Evolutionary conservation across 2,888 invertebrate species (phyloP).

Genomic region (Physocephala rufipes): DNA sequence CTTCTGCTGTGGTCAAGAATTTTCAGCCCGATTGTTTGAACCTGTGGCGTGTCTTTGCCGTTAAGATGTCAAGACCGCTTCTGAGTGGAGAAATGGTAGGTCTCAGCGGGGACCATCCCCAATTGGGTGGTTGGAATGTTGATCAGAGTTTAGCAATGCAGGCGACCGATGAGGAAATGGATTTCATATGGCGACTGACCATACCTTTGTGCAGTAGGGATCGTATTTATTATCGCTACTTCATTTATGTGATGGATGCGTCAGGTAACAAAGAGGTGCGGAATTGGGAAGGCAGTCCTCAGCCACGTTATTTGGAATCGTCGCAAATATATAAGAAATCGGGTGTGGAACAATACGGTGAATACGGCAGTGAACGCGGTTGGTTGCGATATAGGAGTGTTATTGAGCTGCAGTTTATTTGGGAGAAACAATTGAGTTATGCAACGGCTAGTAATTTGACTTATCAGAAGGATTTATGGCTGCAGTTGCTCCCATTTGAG

Average conservation of each 20-base stretch:
- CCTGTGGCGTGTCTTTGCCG: conserved; percentile 55
- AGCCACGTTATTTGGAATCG: conserved; percentile 56
- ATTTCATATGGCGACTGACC: conserved; percentile 70
- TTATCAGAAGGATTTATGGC: not conserved
- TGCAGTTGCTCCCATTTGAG: not conserved
- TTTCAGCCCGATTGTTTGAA: conserved; percentile 48
- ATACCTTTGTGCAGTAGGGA: conserved; percentile 71
- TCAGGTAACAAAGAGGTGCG: conserved; percentile 53
- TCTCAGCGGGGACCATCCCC: conserved; percentile 74
- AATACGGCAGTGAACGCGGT: conserved; percentile 72
- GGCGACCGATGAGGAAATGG: conserved; percentile 49
- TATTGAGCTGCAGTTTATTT: conserved; percentile 80
- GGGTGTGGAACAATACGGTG: conserved; percentile 52
- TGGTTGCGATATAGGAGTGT: conserved; percentile 80
- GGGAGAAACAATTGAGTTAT: conserved; percentile 78
- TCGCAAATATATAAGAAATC: conserved; percentile 52
- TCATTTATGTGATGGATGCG: conserved; percentile 52
- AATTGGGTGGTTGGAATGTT: conserved; percentile 78
- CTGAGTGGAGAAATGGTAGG: conserved; percentile 73
- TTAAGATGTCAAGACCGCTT: conserved; percentile 66
- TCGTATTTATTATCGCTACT: conserved; percentile 64
- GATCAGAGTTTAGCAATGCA: conserved; percentile 68
- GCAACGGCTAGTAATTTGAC: conserved; percentile 67
- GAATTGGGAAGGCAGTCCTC: conserved; percentile 69
- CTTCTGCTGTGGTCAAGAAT: no score